Evolutionary conservation across 2,113 vertebrate species (phyloP).

Genomic region (Pseudopodoces humilis): DNA sequence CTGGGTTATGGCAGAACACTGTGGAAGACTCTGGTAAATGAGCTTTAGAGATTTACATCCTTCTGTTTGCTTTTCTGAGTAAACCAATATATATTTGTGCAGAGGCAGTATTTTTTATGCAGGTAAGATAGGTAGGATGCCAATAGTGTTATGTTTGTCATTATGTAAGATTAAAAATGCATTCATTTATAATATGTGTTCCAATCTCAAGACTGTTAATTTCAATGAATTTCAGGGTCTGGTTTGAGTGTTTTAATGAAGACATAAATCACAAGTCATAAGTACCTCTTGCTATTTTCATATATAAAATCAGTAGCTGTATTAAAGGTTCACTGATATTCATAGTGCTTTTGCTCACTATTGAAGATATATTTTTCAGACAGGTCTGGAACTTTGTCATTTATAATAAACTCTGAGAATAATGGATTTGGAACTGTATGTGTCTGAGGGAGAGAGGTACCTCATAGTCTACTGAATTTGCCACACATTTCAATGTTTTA

Average conservation of each 20-base stretch:
- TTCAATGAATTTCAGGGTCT: conserved; percentile 27
- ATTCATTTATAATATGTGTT: conserved; percentile 29
- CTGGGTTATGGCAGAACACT: not conserved
- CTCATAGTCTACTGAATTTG: not conserved
- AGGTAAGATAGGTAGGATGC: not conserved
- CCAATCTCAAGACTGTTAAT: conserved; percentile 49
- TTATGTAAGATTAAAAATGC: not conserved
- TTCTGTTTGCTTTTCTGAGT: not conserved
- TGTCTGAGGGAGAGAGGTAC: not conserved
- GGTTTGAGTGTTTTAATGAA: conserved; percentile 53
- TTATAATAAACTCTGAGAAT: not conserved
- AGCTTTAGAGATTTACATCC: not conserved
- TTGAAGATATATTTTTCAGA: not conserved
- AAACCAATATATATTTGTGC: not conserved
- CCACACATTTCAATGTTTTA: not conserved
- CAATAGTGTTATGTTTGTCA: not conserved
- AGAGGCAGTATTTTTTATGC: not conserved
- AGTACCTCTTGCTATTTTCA: not conserved
- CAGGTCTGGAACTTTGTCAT: not conserved
- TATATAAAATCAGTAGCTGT: not conserved
- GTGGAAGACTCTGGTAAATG: not conserved
- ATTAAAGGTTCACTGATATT: not conserved
- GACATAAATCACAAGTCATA: conserved; percentile 21
- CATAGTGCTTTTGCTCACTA: not conserved
- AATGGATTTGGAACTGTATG: not conserved